phyloP scores from a whole-genome alignment of 2,113 vertebrate genomes.

The Eudorcas thomsonii region DNA sequence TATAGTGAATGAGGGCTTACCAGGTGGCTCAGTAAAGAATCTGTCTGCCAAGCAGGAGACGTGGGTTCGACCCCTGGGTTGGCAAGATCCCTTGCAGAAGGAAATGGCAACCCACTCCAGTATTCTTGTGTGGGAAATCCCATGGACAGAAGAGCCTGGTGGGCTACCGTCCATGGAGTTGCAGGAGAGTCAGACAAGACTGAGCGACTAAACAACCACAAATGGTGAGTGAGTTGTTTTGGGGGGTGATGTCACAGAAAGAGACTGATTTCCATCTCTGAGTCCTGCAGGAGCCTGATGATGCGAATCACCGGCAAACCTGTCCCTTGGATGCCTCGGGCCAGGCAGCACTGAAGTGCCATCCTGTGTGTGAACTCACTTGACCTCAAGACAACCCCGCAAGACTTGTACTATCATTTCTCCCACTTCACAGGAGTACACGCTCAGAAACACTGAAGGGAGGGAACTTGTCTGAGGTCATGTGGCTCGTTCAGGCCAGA shows the following conservation, averaged over 20 bases:
- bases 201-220: background rate
- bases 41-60: background rate
- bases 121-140: background rate
- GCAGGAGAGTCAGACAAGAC: background rate
- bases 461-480: background rate
- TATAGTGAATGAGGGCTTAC: background rate
- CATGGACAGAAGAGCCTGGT: background rate
- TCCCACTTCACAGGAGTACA: background rate
- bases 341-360: background rate
- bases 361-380: background rate
- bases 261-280: background rate
- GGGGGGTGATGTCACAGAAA: background rate
- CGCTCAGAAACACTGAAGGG: background rate
- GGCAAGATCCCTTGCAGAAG: background rate
- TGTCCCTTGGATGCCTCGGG: accelerated
- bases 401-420: background rate
- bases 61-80: background rate
- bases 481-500: background rate
- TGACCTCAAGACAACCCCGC: accelerated
- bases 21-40: background rate
- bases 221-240: background rate
- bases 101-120: background rate
- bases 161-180: background rate
- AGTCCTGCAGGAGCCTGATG: background rate
- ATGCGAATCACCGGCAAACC: accelerated